A percentile compares a stretch with the other conserved stretches of the same genome.
phyloP scores from a whole-genome alignment of 2,797 vertebrate species.

The Eulemur rubriventer region DNA sequence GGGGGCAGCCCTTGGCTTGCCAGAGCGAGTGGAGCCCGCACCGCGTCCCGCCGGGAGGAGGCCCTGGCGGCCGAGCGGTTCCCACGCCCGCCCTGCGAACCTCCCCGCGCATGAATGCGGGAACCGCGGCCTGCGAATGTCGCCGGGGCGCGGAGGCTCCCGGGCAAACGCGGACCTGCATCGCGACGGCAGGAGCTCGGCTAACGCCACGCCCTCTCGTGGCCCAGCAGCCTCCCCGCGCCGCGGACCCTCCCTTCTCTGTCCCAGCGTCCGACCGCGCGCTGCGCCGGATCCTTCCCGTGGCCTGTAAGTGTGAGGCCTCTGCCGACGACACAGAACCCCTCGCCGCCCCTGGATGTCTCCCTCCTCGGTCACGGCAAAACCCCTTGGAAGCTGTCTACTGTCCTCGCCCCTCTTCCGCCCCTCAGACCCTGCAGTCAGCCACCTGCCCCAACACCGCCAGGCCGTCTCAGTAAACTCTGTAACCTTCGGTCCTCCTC shows the following conservation, averaged over 20 bases:
- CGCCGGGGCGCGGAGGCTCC: no score
- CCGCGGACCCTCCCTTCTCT: neutral
- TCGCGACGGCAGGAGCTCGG: neutral
- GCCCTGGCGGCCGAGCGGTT: constrained; percentile 52
- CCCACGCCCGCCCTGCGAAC: constrained; percentile 73
- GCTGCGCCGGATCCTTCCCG: neutral
- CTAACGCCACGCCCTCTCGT: neutral
- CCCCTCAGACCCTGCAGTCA: neutral
- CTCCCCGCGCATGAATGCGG: constrained; percentile 76
- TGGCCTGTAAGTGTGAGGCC: neutral
- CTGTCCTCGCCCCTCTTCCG: neutral
- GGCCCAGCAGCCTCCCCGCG: neutral
- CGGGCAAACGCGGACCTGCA: neutral
- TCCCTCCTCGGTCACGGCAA: neutral
- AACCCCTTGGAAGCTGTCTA: neutral
- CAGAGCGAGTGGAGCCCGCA: neutral
- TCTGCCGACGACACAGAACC: neutral
- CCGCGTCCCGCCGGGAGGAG: no score
- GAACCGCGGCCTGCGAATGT: constrained; percentile 70
- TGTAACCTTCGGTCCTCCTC: neutral
- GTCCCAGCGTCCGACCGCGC: neutral
- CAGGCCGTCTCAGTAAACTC: neutral
- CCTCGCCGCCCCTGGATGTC: neutral
- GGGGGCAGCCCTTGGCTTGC: neutral
- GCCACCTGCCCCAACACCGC: neutral